These are phyloP conservation scores for Leptinotarsa juncta DNA, from an alignment of 2,888 invertebrate genomes.

Conservation along the genomic window DNA sequence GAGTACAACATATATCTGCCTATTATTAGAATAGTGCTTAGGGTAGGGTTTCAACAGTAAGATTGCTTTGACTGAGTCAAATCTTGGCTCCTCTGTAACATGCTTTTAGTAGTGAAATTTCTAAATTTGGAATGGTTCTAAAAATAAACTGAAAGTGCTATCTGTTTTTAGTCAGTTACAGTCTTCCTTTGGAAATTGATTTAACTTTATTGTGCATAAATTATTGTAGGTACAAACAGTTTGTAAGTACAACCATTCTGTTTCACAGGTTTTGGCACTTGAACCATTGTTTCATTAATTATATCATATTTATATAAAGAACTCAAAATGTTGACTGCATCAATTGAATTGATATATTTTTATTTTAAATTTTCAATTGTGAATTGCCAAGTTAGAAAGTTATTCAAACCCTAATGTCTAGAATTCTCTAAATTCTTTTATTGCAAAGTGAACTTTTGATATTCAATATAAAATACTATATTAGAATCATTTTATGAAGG, in stretches of 20 bases:
- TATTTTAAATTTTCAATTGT: no score
- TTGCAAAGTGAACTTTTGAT: no score
- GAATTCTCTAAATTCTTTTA: no score
- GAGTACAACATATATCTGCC: background rate
- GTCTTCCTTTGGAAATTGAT: conserved; percentile 41
- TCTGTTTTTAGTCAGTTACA: conserved; percentile 48
- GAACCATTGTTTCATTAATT: no score
- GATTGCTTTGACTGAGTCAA: conserved; percentile 47
- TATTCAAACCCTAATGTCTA: no score
- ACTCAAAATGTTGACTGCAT: no score
- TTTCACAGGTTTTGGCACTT: background rate
- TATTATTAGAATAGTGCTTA: conserved; percentile 24
- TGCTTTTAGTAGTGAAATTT: conserved; percentile 44
- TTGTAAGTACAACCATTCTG: conserved; percentile 36
- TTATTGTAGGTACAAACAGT: conserved; percentile 24
- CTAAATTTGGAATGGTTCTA: conserved; percentile 59
- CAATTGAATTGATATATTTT: no score
- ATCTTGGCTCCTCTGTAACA: conserved; percentile 37
- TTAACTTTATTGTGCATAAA: conserved; percentile 34
- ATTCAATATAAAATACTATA: no score
- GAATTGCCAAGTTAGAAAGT: no score
- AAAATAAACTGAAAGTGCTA: conserved; percentile 52
- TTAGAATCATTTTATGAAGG: no score
- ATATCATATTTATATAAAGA: no score
- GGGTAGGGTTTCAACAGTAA: conserved; percentile 40